Evolutionary conservation across 1,140 invertebrate genomes (phyloP), one percentile per base, ranked within the genome.

Genomic region (Hesperophylax magnus): DNA sequence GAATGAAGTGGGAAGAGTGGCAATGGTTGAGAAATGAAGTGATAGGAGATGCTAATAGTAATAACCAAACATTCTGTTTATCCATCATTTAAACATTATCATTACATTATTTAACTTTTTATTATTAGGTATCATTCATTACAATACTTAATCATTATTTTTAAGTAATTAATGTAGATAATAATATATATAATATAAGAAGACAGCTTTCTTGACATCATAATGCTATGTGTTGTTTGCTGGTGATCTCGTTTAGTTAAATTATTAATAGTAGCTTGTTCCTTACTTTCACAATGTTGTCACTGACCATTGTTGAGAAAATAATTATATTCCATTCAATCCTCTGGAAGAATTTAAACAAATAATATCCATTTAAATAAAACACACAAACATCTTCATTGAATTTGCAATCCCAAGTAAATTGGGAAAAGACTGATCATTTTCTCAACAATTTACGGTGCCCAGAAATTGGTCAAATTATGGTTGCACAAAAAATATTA

Each of bases 51-150:
- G 71, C 77, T 79, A 74, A 80, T 82, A 77, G 79, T 78, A 72
- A 80, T 82, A 77, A 82, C 52, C 81, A 79, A 82, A 80, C 74
- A 71, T 80, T 81, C 77, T 75, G 71, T 81, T 79, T 81, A 81
- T 81, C 82, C 82, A 81, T 79, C 75, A 77, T 81, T 83, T 84
- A 79, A 84, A 81, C 77, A 79, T 83, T 83, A 83, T 83, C 81
- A 20, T 74, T 83, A 83, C 58, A 78, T 83, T 84, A 84, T 84
- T 84, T 80, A 79, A 77, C 78, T 76, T 79, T 78, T 84, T 81
- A 81, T 81, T 84, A 81, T 84, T 84, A 84, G 77, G 72, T 77
- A 81, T 83, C 77, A 81, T 83, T 83, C 79, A 83, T 84, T 84
- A 84, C 79, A 84, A 81, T 84, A 84, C 47, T 81, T 83, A 81